Base-by-base conservation (phyloP, 2,888 invertebrate species). In the Morpho helenor region DNA sequence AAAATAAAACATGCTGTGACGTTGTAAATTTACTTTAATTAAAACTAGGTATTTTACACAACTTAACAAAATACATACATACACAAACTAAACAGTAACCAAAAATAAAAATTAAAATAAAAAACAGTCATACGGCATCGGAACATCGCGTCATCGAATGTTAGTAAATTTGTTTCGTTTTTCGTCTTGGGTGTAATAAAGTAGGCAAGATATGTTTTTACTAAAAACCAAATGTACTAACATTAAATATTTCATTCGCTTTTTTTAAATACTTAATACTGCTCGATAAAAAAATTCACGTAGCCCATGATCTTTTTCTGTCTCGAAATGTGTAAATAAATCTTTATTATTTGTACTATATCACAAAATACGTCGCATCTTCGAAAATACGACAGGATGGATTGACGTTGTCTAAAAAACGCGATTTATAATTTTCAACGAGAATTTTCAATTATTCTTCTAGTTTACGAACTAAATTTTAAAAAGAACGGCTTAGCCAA, bases 51-150 rank as follows among this genome's bases (percentile, higher is more conserved):
- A 88, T 88, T 89, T 87, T 89, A 90, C 87, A 90, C 89, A 90
- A 90, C 90, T 89, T 90, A 90, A 89, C 90, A 87, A 89, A 88
- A 87, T 87, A 89, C 87, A 81, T 84, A 86, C 85, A 84, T 87
- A 86, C 88, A 86, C 80, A 82, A 88, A 88, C 83, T 85, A 80
- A 90, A 87, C 84, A 83, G 82, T 85, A 87, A 88, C 80, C 84
- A 82, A 87, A 88, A 84, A 75, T 66, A 67, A 67, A 68, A 79
- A 79, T 60, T 60, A 61, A 59, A 62, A 61, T 64, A 66, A 66
- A 78, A 79, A 73, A 73, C 82, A 83, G 81, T 80, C 82, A 80
- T 76, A 77, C 81, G 75, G 79, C 75, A 73, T 76, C 65, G 67
- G 68, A 68, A 66, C 66, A 65, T 40, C 60, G 53, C 49, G 60